Base-by-base conservation (phyloP, 1,140 invertebrate genomes). In the Ceratosolen fusciceps region DNA sequence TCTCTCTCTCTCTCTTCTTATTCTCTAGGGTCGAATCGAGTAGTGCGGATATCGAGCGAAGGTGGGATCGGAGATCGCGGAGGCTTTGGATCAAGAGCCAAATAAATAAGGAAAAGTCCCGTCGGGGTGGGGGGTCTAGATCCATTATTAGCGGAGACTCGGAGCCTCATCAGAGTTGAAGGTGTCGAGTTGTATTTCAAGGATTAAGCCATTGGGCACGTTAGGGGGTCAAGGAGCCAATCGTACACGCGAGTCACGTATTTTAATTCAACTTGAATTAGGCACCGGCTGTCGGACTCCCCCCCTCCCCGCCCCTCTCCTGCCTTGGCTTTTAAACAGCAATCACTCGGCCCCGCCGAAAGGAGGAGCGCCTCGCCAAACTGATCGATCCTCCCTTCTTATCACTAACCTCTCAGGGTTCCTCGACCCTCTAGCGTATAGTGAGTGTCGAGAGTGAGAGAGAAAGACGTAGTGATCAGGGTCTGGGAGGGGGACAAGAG, bases 211-310 rank as follows among this genome's bases (percentile, higher is more conserved):
- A 31, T 74, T 43, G 49, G 7, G 0, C 58, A 31, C 58, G 21
- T 47, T 62, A 65, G 1, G 37, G 54, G 72, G 29, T 52, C 29
- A 75, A 1, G 43, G 29, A n/a, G 39, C 14, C 3, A n/a, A 60
- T 77, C 34, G 65, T n/a, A 43, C 9, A 80, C 54, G 16, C 78
- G 34, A 39, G 52, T 80, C 78, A 80, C 78, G 78, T 80, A 80
- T 80, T 80, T 80, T 74, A 80, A 80, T 80, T 80, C 72, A 39
- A 74, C 49, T 80, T 74, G 62, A 80, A 80, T 80, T 80, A 74
- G 72, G 14, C 65, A 60, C 4, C 70, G 60, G 31, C 31, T 65
- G 60, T 21, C 37, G 12, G 60, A 9, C 14, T 65, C 12, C 39
- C 5, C 5, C 19, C 10, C 12, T 31, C 16, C n/a, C 14, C 37